Evolutionary conservation across 2,888 invertebrate genomes (phyloP).

Genomic region (Lasioglossum calceatum): DNA sequence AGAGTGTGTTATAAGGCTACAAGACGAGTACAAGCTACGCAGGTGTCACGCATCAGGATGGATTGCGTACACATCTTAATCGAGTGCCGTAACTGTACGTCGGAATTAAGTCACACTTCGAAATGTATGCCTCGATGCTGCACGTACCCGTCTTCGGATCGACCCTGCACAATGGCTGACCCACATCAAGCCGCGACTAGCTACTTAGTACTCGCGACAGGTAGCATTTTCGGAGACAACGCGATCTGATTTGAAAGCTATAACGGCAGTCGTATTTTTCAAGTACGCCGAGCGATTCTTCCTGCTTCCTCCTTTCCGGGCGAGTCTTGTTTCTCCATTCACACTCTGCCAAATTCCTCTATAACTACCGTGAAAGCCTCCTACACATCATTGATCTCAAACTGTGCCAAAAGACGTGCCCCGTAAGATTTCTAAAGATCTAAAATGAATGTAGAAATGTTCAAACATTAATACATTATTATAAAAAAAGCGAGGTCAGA

Average conservation of each 20-base stretch:
- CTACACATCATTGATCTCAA: background rate
- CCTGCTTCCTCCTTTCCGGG: background rate
- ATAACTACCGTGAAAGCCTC: background rate
- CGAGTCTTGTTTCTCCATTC: background rate
- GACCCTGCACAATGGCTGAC: slow-evolving; percentile 51
- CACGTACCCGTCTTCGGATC: slow-evolving; percentile 38
- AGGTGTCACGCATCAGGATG: background rate
- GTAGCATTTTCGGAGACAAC: slow-evolving; percentile 66
- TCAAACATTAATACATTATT: no score
- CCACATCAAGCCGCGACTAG: slow-evolving; percentile 49
- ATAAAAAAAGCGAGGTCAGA: no score
- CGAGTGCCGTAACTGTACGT: slow-evolving; percentile 28
- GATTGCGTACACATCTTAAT: slow-evolving; percentile 27
- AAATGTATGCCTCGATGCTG: slow-evolving; percentile 31
- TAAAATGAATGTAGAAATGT: no score
- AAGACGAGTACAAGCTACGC: background rate
- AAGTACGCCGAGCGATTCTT: slow-evolving; percentile 18
- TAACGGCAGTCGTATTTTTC: slow-evolving; percentile 69
- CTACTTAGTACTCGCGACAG: slow-evolving; percentile 52
- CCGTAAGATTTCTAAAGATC: no score
- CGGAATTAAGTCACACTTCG: slow-evolving; percentile 18
- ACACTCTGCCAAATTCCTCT: background rate
- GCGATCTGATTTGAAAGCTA: slow-evolving; percentile 68
- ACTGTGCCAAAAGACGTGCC: no score
- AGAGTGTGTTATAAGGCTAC: background rate